Evolutionary conservation across 2,888 invertebrate species (phyloP).

Genomic region (Acanthosoma haemorrhoidale): DNA sequence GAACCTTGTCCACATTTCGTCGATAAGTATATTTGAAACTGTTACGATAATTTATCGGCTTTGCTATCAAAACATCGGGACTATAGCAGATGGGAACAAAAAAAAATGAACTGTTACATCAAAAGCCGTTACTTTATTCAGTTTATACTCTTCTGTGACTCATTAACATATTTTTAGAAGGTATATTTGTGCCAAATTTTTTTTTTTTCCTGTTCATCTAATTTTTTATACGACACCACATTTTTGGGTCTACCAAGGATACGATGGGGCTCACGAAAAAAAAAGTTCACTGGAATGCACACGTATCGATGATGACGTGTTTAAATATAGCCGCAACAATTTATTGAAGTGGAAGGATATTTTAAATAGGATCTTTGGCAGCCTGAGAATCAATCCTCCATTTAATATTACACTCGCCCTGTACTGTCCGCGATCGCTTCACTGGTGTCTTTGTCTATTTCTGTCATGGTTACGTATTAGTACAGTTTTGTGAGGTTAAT

Average conservation of each 20-base stretch:
- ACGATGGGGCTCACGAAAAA: too few relatives aligned
- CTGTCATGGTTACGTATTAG: too few relatives aligned
- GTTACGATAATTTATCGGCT: too few relatives aligned
- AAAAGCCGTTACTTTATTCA: not conserved
- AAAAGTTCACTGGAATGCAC: not conserved
- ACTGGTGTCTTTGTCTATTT: too few relatives aligned
- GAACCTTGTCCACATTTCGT: too few relatives aligned
- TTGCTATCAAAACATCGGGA: too few relatives aligned
- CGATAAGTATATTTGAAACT: too few relatives aligned
- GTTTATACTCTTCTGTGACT: not conserved
- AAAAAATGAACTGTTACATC: not conserved
- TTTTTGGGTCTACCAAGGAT: not conserved
- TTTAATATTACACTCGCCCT: too few relatives aligned
- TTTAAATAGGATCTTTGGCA: not conserved
- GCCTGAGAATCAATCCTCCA: not conserved
- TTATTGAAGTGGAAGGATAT: not conserved
- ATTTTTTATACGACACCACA: not conserved
- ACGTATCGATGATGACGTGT: not conserved
- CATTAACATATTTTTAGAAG: not conserved
- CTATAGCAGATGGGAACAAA: too few relatives aligned
- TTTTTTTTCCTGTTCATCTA: too few relatives aligned
- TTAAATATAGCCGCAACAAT: not conserved
- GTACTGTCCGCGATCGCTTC: too few relatives aligned
- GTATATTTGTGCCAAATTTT: constrained; percentile 5
- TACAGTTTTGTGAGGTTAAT: too few relatives aligned